Conservation (phyloP, 2,797 vertebrate genomes). For the Sebastes goodei region DNA sequence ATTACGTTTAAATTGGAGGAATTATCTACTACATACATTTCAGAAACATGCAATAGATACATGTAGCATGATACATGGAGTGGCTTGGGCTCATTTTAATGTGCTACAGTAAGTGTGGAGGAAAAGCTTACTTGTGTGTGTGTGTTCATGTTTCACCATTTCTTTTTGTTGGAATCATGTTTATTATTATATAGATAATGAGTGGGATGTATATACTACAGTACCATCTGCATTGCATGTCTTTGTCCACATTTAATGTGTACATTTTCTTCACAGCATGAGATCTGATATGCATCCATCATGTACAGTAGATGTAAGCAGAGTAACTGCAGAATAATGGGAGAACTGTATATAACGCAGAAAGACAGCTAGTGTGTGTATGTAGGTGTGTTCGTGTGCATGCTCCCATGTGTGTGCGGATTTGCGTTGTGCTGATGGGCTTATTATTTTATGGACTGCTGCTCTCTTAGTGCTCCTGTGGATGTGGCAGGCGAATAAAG, state of each 20-base stretch:
- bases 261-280: neutral
- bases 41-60: constrained; percentile 46
- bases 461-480: constrained; percentile 78
- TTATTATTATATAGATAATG: constrained; percentile 10
- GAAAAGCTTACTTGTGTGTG: neutral
- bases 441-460: constrained; percentile 85
- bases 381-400: constrained; percentile 30
- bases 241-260: neutral
- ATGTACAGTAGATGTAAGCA: constrained; percentile 21
- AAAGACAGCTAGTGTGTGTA: neutral
- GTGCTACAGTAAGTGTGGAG: neutral
- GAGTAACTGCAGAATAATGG: constrained; percentile 18
- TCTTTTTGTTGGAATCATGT: neutral
- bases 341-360: constrained; percentile 24
- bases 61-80: constrained; percentile 13
- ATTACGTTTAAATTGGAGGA: constrained; percentile 73
- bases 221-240: neutral
- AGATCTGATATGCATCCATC: constrained; percentile 26
- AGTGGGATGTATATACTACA: neutral
- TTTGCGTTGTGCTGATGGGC: constrained; percentile 77
- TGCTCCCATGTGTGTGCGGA: constrained; percentile 41
- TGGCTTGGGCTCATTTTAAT: neutral
- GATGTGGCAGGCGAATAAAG: constrained; percentile 80
- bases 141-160: neutral
- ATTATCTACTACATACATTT: constrained; percentile 62